Evolutionary conservation across 2,888 invertebrate genomes (phyloP), one percentile per base, ranked within the genome.

Genomic region (Plutella xylostella): DNA sequence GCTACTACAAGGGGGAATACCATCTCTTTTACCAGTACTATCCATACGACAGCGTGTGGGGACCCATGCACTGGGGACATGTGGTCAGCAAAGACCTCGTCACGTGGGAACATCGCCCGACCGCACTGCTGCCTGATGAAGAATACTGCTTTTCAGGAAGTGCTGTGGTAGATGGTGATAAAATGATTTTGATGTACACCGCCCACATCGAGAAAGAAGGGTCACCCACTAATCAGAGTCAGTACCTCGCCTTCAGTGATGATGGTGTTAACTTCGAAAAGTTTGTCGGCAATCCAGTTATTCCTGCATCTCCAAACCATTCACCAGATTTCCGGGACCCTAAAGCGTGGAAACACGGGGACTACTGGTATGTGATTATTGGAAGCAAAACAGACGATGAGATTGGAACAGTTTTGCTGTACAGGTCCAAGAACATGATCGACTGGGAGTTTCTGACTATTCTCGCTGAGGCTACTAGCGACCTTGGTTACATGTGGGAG

Each of bases 21-120:
- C 86, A 87, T 51, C 57, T 86, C 1, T 86, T 85, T 58, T 86
- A 79, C 51, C 87, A 87, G 55, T 83, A 72, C 50, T 79, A 86
- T 50, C 86, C 86, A 0, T 74, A 80, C 45, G 73, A 70, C 25
- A 68, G 74, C 18, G 54, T 60, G 0, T 80, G 76, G 78, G 82
- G 82, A 0, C 76, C 82, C 0, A 86, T 86, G 77, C 84, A 85
- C 47, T 87, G 87, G 87, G 87, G 86, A 0, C 87, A 87, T 48
- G 76, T 65, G 2, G 25, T 58, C 2, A 84, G 86, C 43, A 54
- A 63, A 0, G 83, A 87, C 49, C 58, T 87, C 15, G 72, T 86
- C 0, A 65, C 73, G 49, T 87, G 87, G 87, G 62, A 64, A 25
- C 67, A 79, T 42, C 56, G 75, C 1, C 83, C 84, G 0, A 80